Evolutionary conservation across 2,888 invertebrate genomes (phyloP).

Genomic region (Oscheius sp.): DNA sequence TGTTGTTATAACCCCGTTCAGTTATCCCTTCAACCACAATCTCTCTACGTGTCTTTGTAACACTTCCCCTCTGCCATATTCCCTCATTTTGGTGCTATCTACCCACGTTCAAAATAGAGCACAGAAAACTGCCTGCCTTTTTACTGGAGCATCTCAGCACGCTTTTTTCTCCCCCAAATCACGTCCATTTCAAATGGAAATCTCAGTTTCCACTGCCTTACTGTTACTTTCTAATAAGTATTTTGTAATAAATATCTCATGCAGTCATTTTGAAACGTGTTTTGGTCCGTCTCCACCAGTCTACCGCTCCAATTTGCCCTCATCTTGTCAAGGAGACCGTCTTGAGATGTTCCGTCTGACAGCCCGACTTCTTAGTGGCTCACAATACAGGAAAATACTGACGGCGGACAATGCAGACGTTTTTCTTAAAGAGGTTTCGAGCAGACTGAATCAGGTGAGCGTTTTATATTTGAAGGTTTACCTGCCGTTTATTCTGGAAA

Average conservation of each 20-base stretch:
- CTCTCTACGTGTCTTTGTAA: conserved; percentile 1
- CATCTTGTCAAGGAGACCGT: not conserved
- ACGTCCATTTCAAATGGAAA: conserved; percentile 22
- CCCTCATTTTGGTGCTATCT: conserved; percentile 15
- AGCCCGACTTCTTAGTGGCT: conserved; percentile 9
- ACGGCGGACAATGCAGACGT: conserved; percentile 22
- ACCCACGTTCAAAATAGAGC: conserved; percentile 16
- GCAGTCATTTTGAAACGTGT: not conserved
- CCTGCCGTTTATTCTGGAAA: not conserved
- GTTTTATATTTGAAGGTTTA: not conserved
- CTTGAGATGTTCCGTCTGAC: conserved; percentile 25
- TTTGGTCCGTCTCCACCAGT: conserved; percentile 1
- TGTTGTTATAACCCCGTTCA: conserved; percentile 17
- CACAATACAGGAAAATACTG: conserved; percentile 24
- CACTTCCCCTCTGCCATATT: conserved; percentile 19
- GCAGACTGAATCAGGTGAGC: conserved; percentile 27
- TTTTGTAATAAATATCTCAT: not conserved
- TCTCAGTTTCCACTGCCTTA: conserved; percentile 15
- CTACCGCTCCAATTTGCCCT: not conserved
- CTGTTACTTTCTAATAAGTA: conserved; percentile 11
- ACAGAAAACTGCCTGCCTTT: not conserved
- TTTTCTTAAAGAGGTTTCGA: conserved; percentile 32
- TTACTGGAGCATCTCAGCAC: conserved; percentile 26
- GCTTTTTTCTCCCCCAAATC: conserved; percentile 3
- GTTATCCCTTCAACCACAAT: conserved; percentile 10